Evolutionary conservation across 2,888 invertebrate genomes (phyloP), one percentile per base, ranked within the genome.

Genomic region (Troides aeacus): DNA sequence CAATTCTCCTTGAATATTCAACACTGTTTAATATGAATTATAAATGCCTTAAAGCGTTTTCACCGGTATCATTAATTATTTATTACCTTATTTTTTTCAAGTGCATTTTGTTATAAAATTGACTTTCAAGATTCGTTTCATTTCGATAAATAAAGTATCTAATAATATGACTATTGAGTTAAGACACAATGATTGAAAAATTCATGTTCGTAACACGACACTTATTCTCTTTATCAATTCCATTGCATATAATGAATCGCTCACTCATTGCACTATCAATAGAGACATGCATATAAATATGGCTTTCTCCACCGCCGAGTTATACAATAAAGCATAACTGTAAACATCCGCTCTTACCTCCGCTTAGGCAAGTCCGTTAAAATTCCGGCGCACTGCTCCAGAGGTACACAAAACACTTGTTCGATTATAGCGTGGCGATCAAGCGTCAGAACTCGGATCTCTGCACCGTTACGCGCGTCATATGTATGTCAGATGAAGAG

Each of bases 351-450:
- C 81, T 84, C 90, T 91, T 91, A 92, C 92, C 91, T 92, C 78
- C 81, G 82, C 85, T 88, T 85, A 86, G 88, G 84, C 88, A 89
- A 91, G 85, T 92, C 92, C 92, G 91, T 90, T 89, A 88, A 92
- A 88, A 90, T 89, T 90, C 90, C 88, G 85, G 86, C 84, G 87
- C 89, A 90, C 86, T 82, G 84, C 82, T 86, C 84, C 83, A 84
- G 84, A 88, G 79, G 86, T 80, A 87, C 91, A 91, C 91, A 87
- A 68, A 88, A 86, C 90, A 91, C 90, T 90, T 77, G 72, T 76
- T 88, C 81, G 89, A 88, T 89, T 87, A 91, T 89, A 89, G 88
- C 89, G 84, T 89, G 85, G 86, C 87, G 88, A 90, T 88, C 85
- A 86, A 83, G 83, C 81, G 88, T 87, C 86, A 82, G 88, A 87